A percentile compares a stretch with the other conserved stretches of the same genome.
Evolutionary conservation across 2,888 invertebrate genomes (phyloP).

Genomic region (Phyllotreta cruciferae): DNA sequence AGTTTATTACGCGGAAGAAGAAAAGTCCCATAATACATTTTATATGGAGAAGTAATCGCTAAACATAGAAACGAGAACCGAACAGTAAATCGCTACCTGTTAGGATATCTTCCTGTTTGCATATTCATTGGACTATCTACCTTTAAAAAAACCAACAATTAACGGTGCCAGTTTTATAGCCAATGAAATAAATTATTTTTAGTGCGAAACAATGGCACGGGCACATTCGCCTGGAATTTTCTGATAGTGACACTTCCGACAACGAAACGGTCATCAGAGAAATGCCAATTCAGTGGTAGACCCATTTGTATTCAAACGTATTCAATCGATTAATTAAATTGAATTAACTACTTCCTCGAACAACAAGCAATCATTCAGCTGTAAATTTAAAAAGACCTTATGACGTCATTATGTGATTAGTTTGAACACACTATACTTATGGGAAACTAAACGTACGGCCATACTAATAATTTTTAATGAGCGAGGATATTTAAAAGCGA

Average conservation of each 20-base stretch:
- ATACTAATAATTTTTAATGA: too few relatives aligned
- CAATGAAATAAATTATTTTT: constrained; percentile 18
- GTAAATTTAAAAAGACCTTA: too few relatives aligned
- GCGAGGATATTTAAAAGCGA: too few relatives aligned
- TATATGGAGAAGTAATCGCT: too few relatives aligned
- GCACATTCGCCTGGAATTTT: constrained; percentile 14
- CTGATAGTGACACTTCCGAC: constrained; percentile 9
- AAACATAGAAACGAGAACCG: neutral
- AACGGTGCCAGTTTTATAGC: constrained; percentile 15
- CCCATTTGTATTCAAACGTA: neutral
- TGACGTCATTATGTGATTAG: too few relatives aligned
- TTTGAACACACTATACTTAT: too few relatives aligned
- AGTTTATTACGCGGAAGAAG: too few relatives aligned
- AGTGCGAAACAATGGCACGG: constrained; percentile 12
- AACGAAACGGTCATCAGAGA: neutral
- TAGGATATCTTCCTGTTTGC: constrained; percentile 17
- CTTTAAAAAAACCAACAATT: constrained; percentile 14
- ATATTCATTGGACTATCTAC: constrained; percentile 15
- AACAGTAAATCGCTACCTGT: constrained; percentile 3
- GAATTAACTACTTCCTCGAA: too few relatives aligned
- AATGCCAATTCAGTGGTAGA: constrained; percentile 4
- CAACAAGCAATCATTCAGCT: too few relatives aligned
- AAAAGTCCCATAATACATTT: too few relatives aligned
- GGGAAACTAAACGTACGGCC: too few relatives aligned
- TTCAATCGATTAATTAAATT: too few relatives aligned